Evolutionary conservation across 2,797 vertebrate genomes (phyloP).

Genomic region (Spinus pinus): DNA sequence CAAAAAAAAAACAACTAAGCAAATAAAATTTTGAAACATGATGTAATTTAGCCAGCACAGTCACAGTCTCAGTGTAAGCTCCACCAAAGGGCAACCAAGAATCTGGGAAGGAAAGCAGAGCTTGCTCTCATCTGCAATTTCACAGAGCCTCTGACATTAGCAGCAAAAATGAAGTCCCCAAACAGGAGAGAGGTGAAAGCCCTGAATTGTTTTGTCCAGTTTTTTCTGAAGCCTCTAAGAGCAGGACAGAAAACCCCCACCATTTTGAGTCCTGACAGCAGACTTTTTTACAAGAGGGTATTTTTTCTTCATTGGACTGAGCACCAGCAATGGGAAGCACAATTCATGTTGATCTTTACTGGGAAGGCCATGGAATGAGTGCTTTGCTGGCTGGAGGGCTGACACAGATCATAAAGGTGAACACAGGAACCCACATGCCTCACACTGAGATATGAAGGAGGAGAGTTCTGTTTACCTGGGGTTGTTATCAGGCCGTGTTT

Average conservation of each 20-base stretch:
- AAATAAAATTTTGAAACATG: background rate
- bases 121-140: slow-evolving; percentile 28
- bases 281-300: background rate
- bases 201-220: background rate
- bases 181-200: background rate
- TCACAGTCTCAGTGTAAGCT: background rate
- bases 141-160: background rate
- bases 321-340: background rate
- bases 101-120: slow-evolving; percentile 1
- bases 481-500: background rate
- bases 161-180: background rate
- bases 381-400: background rate
- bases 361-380: background rate
- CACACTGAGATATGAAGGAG: background rate
- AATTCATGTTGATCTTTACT: background rate
- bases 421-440: background rate
- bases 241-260: background rate
- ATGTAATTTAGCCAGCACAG: background rate
- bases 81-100: background rate
- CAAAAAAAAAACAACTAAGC: background rate
- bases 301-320: background rate
- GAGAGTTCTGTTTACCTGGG: background rate
- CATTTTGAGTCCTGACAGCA: background rate
- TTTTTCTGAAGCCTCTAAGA: background rate
- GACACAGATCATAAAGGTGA: background rate